phyloP scores from a whole-genome alignment of 2,888 invertebrate species.

The Lapara coniferarum region DNA sequence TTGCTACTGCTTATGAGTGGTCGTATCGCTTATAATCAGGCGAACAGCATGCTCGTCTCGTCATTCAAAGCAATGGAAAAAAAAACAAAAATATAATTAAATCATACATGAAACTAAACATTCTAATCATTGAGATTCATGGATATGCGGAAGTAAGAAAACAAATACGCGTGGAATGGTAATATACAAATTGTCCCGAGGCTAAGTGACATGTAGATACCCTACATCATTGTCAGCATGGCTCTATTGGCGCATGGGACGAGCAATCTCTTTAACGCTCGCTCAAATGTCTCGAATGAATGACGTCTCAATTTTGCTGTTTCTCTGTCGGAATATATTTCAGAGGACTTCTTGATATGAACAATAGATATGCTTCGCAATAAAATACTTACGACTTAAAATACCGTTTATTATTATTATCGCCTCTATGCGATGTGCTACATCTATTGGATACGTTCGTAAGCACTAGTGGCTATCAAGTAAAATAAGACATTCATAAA shows the following conservation, averaged over 20 bases:
- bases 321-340: background rate
- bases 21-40: too few species aligned
- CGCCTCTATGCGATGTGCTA: too few species aligned
- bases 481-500: too few species aligned
- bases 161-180: background rate
- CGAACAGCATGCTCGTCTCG: too few species aligned
- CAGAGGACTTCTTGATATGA: background rate
- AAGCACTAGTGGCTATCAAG: too few species aligned
- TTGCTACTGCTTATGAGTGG: too few species aligned
- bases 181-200: constrained; percentile 3
- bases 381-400: too few species aligned
- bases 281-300: background rate
- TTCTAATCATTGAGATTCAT: background rate
- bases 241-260: background rate
- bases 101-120: background rate
- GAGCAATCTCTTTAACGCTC: background rate
- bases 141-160: background rate
- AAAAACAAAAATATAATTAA: too few species aligned
- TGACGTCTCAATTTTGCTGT: constrained; percentile 5
- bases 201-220: background rate
- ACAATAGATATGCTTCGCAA: background rate
- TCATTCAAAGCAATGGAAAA: too few species aligned
- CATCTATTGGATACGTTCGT: too few species aligned
- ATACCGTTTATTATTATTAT: too few species aligned
- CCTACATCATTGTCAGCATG: background rate